Conservation (phyloP, 1,140 invertebrate genomes). For the Neuroterus valhalla region DNA sequence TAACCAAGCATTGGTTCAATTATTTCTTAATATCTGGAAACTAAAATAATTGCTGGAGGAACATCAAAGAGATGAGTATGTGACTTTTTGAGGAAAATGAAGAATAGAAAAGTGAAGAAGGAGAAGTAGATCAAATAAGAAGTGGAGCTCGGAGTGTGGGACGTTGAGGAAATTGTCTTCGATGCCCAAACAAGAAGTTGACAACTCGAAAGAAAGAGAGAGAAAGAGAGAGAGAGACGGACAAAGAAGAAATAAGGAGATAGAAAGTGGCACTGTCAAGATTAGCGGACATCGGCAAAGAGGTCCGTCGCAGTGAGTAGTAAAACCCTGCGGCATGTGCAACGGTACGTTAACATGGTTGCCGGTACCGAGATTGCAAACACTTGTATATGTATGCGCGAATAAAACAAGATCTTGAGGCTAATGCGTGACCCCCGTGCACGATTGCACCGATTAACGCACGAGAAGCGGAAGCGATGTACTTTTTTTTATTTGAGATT, state of each 20-base stretch:
- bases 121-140: too few species aligned
- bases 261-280: conserved; percentile 20
- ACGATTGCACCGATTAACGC: conserved; percentile 22
- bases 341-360: conserved; percentile 5
- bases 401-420: conserved; percentile 30
- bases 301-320: conserved; percentile 18
- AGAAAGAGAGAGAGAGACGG: conserved; percentile 3
- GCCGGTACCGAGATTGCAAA: conserved; percentile 20
- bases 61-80: too few species aligned
- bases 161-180: conserved; percentile 16
- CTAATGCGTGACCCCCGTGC: conserved; percentile 27
- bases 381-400: conserved; percentile 23
- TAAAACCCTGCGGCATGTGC: conserved; percentile 21
- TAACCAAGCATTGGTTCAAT: too few species aligned
- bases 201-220: background rate
- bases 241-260: conserved; percentile 13
- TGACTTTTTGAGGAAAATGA: too few species aligned
- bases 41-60: too few species aligned
- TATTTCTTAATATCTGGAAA: too few species aligned
- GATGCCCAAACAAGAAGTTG: conserved; percentile 2
- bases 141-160: too few species aligned
- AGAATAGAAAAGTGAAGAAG: too few species aligned
- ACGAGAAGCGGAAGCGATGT: conserved; percentile 12
- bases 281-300: conserved; percentile 8
- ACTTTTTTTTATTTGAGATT: conserved; percentile 21